phyloP scores from a whole-genome alignment of 1,140 invertebrate genomes.

The Theocolax elegans region DNA sequence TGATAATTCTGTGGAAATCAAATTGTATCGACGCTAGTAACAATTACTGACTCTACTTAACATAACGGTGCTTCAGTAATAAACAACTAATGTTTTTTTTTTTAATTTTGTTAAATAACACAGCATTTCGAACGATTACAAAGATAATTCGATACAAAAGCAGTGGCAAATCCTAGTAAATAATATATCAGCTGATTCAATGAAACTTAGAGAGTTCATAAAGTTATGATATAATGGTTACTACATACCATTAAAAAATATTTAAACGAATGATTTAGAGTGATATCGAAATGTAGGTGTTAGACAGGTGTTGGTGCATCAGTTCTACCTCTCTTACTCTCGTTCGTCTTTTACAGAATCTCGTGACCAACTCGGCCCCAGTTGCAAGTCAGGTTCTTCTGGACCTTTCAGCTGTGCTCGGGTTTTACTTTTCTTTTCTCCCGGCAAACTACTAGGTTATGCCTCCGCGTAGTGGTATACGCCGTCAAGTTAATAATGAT shows the following conservation, averaged over 20 bases:
- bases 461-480: background rate
- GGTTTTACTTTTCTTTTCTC: background rate
- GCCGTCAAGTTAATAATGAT: conserved; percentile 16
- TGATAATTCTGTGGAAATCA: too few species aligned
- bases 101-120: too few species aligned
- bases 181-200: too few species aligned
- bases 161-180: too few species aligned
- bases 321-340: background rate
- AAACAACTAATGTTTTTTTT: too few species aligned
- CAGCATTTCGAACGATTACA: too few species aligned
- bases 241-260: background rate
- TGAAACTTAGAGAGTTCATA: too few species aligned
- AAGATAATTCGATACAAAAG: too few species aligned
- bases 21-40: too few species aligned
- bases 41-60: too few species aligned
- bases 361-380: conserved; percentile 51
- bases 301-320: background rate
- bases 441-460: background rate
- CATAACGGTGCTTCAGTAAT: too few species aligned
- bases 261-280: background rate
- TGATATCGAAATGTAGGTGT: background rate
- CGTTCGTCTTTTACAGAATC: background rate
- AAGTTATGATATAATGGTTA: too few species aligned
- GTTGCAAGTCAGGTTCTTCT: conserved; percentile 36
- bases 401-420: background rate